A percentile compares a stretch with the other conserved stretches of the same genome.
phyloP scores from a whole-genome alignment of 2,113 vertebrate genomes.

The Hassar affinis region DNA sequence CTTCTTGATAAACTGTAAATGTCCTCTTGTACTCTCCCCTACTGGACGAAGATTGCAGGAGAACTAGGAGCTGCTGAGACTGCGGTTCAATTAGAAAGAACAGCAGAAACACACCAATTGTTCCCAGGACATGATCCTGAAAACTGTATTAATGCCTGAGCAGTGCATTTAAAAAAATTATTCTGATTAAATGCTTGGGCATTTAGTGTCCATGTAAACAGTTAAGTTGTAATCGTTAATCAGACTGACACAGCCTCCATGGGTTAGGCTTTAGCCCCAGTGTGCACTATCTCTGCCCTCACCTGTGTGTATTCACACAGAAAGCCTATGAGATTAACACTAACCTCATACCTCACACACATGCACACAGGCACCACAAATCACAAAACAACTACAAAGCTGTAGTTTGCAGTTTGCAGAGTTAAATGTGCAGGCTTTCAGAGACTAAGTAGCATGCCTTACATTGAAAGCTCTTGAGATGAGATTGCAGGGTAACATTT shows the following conservation, averaged over 20 bases:
- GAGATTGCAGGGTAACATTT: neutral
- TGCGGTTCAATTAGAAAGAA: too few relatives aligned
- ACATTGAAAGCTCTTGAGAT: neutral
- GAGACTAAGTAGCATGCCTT: neutral
- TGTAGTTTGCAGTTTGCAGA: neutral
- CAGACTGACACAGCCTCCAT: neutral
- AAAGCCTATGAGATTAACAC: neutral
- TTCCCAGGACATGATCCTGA: too few relatives aligned
- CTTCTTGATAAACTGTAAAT: too few relatives aligned
- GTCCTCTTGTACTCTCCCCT: too few relatives aligned
- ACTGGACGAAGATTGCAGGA: too few relatives aligned
- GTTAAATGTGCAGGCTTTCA: neutral
- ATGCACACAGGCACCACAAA: neutral
- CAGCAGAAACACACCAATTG: too few relatives aligned
- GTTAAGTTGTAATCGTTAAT: neutral
- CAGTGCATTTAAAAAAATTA: too few relatives aligned
- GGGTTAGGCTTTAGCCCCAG: neutral
- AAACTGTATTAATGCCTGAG: too few relatives aligned
- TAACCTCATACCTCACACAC: neutral
- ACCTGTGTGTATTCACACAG: neutral
- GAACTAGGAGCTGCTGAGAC: too few relatives aligned
- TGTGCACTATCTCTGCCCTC: neutral
- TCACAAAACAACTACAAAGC: conserved; percentile 6
- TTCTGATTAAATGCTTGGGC: neutral
- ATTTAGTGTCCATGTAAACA: neutral